These are phyloP conservation scores for Opisthograptis luteolata DNA, from an alignment of 2,888 invertebrate species.

Conservation along the genomic window DNA sequence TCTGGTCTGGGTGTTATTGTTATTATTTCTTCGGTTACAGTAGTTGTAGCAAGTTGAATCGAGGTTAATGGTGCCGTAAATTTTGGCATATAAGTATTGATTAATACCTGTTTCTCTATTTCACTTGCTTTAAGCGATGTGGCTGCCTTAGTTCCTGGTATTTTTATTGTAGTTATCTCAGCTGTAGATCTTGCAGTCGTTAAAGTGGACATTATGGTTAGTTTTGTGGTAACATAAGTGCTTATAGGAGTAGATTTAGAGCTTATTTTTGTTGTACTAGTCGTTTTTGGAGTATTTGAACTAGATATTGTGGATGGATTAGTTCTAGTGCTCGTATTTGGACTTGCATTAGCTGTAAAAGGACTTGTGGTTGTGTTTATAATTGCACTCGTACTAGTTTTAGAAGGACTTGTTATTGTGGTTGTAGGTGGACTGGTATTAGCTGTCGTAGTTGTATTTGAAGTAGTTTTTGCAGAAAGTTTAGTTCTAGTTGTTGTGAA, in stretches of 20 bases:
- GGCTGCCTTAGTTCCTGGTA: not conserved
- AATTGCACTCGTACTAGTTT: not conserved
- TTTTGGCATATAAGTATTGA: not conserved
- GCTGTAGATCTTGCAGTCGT: constrained; percentile 9
- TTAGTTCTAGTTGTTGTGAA: constrained; percentile 3
- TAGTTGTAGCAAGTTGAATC: not conserved
- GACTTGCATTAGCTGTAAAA: constrained; percentile 1
- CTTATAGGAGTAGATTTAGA: not conserved
- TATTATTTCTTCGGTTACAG: constrained; percentile 1
- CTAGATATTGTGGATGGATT: no score
- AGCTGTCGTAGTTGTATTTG: not conserved
- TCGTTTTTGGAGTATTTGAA: no score
- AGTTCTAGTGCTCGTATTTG: no score
- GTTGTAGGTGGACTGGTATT: not conserved
- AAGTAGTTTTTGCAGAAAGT: not conserved
- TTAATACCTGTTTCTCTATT: constrained; percentile 1
- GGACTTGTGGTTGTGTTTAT: not conserved
- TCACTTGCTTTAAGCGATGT: not conserved
- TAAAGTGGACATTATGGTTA: constrained; percentile 1
- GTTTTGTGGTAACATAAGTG: constrained; percentile 5
- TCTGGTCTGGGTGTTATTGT: constrained; percentile 1
- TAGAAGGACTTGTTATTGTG: not conserved
- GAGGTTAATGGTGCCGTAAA: not conserved
- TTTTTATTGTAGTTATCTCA: not conserved
- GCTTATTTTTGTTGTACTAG: not conserved